Conservation (phyloP, 1,140 invertebrate species). For the Homarus americanus region DNA sequence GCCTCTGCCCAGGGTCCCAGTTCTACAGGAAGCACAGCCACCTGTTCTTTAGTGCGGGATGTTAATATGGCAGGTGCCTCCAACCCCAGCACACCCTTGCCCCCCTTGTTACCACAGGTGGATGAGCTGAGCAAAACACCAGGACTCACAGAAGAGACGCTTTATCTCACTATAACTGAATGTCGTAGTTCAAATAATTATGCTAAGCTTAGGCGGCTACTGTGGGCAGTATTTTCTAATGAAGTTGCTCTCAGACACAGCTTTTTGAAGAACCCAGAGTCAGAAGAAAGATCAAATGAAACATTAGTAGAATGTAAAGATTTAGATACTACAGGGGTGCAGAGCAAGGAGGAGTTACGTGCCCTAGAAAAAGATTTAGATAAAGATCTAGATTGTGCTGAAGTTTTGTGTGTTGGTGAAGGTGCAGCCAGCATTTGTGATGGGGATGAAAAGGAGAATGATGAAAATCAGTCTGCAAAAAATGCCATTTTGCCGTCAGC, state of each 20-base stretch:
- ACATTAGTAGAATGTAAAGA: constrained; percentile 77
- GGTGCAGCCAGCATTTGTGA: constrained; percentile 47
- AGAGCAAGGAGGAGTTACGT: constrained; percentile 84
- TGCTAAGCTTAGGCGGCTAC: constrained; percentile 59
- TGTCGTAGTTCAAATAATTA: constrained; percentile 67
- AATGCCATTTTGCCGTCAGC: constrained; percentile 64
- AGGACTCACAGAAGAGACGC: constrained; percentile 56
- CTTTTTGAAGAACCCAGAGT: constrained; percentile 49
- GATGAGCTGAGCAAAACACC: constrained; percentile 25
- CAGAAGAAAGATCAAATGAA: constrained; percentile 80
- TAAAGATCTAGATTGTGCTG: constrained; percentile 88
- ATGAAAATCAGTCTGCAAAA: constrained; percentile 28
- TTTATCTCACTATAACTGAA: constrained; percentile 50
- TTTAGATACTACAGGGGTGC: constrained; percentile 76
- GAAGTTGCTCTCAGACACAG: constrained; percentile 71
- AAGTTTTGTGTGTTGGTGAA: constrained; percentile 70
- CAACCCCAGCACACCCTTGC: constrained; percentile 28
- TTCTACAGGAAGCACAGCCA: constrained; percentile 86
- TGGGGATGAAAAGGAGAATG: constrained; percentile 15
- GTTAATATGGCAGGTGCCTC: constrained; percentile 62
- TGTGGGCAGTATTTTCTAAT: constrained; percentile 83
- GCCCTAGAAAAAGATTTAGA: constrained; percentile 88
- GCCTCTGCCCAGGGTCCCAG: constrained; percentile 89
- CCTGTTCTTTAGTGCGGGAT: constrained; percentile 82
- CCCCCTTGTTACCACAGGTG: constrained; percentile 32